phyloP scores from a whole-genome alignment of 2,888 invertebrate genomes.

The Dinocampus coccinellae region DNA sequence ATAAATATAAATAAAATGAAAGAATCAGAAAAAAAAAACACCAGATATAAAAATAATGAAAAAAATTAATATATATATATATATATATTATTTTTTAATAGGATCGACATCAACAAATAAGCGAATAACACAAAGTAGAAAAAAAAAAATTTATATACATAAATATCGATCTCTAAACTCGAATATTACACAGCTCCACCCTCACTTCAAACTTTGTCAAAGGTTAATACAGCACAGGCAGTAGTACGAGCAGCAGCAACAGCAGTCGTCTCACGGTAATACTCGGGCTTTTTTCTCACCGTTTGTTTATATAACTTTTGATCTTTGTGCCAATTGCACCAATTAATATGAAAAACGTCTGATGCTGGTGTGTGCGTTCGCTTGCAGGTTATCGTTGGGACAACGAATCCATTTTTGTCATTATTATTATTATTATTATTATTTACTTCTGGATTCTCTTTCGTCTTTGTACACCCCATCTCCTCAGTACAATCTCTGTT shows the following conservation, averaged over 20 bases:
- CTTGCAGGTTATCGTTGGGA: not conserved
- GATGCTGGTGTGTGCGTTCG: not conserved
- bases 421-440: too few relatives aligned
- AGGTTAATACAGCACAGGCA: slow-evolving; percentile 37
- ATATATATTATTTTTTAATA: not conserved
- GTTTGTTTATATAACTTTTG: slow-evolving; percentile 12
- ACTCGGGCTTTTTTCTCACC: slow-evolving; percentile 11
- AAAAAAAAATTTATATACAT: too few relatives aligned
- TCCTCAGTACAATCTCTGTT: not conserved
- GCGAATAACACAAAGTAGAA: slow-evolving; percentile 21
- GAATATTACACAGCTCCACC: too few relatives aligned
- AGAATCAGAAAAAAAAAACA: not conserved
- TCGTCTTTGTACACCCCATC: not conserved
- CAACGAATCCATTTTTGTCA: not conserved
- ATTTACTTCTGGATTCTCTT: too few relatives aligned
- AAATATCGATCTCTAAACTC: too few relatives aligned
- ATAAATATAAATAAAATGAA: not conserved
- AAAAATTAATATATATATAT: not conserved
- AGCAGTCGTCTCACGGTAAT: slow-evolving; percentile 10
- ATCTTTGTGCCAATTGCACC: slow-evolving; percentile 17
- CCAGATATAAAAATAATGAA: not conserved
- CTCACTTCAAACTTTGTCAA: slow-evolving; percentile 35
- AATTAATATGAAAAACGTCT: slow-evolving; percentile 17
- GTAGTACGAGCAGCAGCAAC: too few relatives aligned
- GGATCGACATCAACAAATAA: slow-evolving; percentile 18